Base-by-base conservation (phyloP, 2,888 invertebrate genomes). In the Agrochola lota region DNA sequence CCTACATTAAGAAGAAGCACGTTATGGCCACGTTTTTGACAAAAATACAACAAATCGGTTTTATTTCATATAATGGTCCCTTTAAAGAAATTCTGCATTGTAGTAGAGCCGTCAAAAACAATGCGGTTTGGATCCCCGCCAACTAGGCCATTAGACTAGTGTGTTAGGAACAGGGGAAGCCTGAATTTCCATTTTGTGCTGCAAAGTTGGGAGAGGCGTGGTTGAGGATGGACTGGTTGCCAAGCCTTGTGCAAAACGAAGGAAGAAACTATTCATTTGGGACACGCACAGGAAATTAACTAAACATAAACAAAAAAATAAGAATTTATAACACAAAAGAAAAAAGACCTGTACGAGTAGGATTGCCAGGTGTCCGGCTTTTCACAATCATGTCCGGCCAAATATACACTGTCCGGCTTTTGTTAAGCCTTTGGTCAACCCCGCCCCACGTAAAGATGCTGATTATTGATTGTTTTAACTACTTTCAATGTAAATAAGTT, bases 61-160 rank as follows among this genome's bases (percentile, higher is more conserved):
- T 76, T 40, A 66, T 66, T 49, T 60, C 55, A 57, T 30, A 6
- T 62, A 71, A 71, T 64, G 55, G 59, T 64, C 6, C 17, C 23
- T 62, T 67, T 63, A 57, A 71, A 55, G 46, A 30, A 78, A 59
- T 43, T 57, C 49, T 71, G 67, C 35, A 55, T 74, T 60, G n/a
- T 62, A 74, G 66, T 63, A 57, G 64, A 52, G 57, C 77, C 64
- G 63, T 64, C 74, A 72, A 67, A 86, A 84, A 87, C 87, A 87
- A 84, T 80, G 66, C 67, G 73, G 49, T 57, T 75, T 87, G 89
- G 87, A 77, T 60, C 15, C 9, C 0, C 40, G 87, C 89, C 87
- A 87, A 87, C 79, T 87, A 81, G 89, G 87, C 67, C 85, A 85
- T 87, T 79, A 82, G 74, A 72, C 77, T 70, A 78, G 74, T 71